Evolutionary conservation across 2,888 invertebrate species (phyloP).

Genomic region (Phengaris alcon): DNA sequence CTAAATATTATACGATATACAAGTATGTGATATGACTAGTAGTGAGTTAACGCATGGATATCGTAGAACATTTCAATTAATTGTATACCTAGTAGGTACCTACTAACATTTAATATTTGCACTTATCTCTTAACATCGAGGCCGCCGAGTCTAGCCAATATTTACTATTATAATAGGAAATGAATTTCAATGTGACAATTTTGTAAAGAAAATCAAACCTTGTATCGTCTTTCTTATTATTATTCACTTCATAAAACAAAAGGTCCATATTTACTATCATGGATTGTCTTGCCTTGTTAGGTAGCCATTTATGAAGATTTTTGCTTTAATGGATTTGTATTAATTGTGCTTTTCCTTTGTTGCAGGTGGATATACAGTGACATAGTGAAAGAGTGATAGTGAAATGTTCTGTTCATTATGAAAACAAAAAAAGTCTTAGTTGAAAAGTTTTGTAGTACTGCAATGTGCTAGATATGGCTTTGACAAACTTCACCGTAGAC

Average conservation of each 20-base stretch:
- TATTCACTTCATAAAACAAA: neutral
- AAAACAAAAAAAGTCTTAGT: conserved; percentile 55
- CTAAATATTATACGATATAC: no score
- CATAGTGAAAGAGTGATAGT: conserved; percentile 55
- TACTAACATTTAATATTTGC: conserved; percentile 10
- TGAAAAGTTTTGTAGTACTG: conserved; percentile 40
- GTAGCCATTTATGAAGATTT: neutral
- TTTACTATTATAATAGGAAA: conserved; percentile 20
- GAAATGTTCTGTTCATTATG: conserved; percentile 50
- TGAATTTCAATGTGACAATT: neutral
- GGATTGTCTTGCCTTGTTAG: neutral
- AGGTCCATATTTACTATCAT: neutral
- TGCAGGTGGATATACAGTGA: conserved; percentile 57
- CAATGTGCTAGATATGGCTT: conserved; percentile 71
- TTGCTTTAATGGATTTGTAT: neutral
- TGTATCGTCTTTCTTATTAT: neutral
- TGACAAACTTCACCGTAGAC: conserved; percentile 68
- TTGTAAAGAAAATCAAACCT: neutral
- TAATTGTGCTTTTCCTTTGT: conserved; percentile 44
- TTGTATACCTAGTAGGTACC: neutral
- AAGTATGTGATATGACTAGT: neutral
- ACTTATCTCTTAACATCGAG: conserved; percentile 13
- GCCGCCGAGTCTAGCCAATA: neutral
- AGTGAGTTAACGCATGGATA: neutral
- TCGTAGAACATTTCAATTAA: conserved; percentile 4